A percentile compares a stretch with the other conserved stretches of the same genome.
Evolutionary conservation across 2,113 vertebrate genomes (phyloP).

Genomic region (Cyanoderma ruficeps): DNA sequence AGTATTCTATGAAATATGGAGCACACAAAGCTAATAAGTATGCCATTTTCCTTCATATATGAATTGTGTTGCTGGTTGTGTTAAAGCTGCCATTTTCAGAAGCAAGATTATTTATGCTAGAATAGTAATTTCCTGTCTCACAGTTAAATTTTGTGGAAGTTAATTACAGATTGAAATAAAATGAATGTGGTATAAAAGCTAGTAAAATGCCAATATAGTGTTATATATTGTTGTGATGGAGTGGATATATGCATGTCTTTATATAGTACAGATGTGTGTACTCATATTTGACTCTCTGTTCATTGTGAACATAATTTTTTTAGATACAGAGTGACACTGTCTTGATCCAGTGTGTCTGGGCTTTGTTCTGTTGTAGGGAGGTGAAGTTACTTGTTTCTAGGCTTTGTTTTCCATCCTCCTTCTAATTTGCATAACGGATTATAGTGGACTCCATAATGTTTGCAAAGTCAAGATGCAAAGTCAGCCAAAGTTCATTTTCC

Average conservation of each 20-base stretch:
- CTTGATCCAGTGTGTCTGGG: neutral
- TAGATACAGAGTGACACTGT: neutral
- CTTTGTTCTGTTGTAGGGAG: neutral
- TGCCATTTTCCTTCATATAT: slow-evolving; percentile 71
- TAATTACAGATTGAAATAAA: slow-evolving; percentile 78
- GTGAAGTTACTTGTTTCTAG: neutral
- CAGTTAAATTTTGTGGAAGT: slow-evolving; percentile 77
- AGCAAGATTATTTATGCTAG: slow-evolving; percentile 71
- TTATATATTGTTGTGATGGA: neutral
- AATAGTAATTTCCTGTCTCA: slow-evolving; percentile 71
- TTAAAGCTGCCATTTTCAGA: slow-evolving; percentile 70
- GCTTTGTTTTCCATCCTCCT: neutral
- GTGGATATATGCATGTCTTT: neutral
- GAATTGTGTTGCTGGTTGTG: slow-evolving; percentile 68
- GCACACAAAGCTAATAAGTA: slow-evolving; percentile 71
- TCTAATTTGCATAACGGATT: neutral
- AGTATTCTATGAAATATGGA: slow-evolving; percentile 75
- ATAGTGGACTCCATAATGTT: neutral
- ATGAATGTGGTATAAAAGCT: slow-evolving; percentile 61
- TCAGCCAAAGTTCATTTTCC: neutral
- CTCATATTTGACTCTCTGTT: neutral
- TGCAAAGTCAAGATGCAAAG: neutral
- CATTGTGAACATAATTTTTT: neutral
- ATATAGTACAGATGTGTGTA: neutral
- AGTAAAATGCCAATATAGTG: slow-evolving; percentile 41